phyloP scores from a whole-genome alignment of 2,797 vertebrate species.

The Channallabes apus region DNA sequence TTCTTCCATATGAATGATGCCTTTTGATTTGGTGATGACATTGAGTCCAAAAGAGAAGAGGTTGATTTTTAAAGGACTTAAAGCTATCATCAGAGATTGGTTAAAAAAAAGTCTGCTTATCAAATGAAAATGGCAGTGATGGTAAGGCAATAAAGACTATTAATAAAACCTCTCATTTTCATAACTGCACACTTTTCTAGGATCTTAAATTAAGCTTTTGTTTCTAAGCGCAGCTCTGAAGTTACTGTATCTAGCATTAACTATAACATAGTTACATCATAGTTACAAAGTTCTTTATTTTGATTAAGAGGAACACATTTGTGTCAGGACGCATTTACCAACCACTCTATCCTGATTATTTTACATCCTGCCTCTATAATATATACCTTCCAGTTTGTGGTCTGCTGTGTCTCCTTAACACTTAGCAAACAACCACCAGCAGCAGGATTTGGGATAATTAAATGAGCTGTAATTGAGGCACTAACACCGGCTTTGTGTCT shows the following conservation, averaged over 20 bases:
- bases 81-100: background rate
- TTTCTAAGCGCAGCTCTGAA: background rate
- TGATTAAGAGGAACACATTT: background rate
- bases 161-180: background rate
- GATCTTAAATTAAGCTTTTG: background rate
- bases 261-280: background rate
- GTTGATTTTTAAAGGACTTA: background rate
- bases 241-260: background rate
- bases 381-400: background rate
- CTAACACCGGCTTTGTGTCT: constrained; percentile 9
- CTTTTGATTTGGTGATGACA: background rate
- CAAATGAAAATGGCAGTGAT: background rate
- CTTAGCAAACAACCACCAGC: constrained; percentile 15
- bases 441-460: background rate
- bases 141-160: background rate
- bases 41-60: background rate
- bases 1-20: background rate
- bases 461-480: background rate
- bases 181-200: background rate
- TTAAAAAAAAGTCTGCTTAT: background rate
- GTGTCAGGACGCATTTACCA: background rate
- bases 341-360: background rate
- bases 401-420: background rate
- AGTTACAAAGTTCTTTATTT: background rate
- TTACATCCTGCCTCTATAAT: background rate